These are phyloP conservation scores for Penaeus vannamei DNA, from an alignment of 1,140 invertebrate species.

Conservation along the genomic window DNA sequence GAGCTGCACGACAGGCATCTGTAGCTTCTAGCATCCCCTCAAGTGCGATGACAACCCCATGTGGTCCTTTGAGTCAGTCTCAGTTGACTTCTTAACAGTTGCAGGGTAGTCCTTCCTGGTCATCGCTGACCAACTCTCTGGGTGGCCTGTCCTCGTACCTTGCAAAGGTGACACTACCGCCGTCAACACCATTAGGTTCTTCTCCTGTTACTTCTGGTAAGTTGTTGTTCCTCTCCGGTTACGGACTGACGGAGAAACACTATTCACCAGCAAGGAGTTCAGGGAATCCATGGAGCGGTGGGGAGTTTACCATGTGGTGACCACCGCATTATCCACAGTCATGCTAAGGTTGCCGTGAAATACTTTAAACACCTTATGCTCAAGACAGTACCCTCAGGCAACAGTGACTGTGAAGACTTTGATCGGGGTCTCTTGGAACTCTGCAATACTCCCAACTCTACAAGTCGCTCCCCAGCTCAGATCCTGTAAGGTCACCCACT, in stretches of 20 bases:
- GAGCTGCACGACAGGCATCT: no score
- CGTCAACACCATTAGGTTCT: neutral
- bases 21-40: no score
- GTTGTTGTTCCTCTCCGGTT: neutral
- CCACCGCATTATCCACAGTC: neutral
- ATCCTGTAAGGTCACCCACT: neutral
- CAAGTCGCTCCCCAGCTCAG: neutral
- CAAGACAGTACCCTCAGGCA: no score
- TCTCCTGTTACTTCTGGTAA: neutral
- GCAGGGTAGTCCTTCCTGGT: neutral
- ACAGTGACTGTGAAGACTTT: constrained; percentile 1
- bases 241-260: neutral
- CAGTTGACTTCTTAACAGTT: neutral
- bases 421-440: neutral
- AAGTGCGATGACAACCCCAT: neutral
- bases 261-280: neutral
- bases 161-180: neutral
- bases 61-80: neutral
- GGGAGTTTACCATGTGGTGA: neutral
- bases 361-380: no score
- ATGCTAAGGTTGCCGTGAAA: neutral
- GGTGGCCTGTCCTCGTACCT: neutral
- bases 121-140: neutral
- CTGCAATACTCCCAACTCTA: neutral
- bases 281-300: neutral